These are phyloP conservation scores for Cydia splendana DNA, from an alignment of 1,140 invertebrate genomes.

Conservation along the genomic window DNA sequence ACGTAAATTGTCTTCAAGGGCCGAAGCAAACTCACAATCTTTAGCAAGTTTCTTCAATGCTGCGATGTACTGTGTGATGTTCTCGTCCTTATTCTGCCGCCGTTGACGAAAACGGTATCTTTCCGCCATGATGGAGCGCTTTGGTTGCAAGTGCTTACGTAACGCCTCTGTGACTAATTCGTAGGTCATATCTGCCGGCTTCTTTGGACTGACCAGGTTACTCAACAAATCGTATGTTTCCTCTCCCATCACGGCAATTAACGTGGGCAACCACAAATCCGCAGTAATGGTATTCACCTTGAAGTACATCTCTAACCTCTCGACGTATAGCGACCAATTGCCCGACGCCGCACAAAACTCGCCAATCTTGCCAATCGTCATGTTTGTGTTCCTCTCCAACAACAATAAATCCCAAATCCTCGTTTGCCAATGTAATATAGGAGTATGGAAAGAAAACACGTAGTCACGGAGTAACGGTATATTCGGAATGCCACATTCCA, in stretches of 20 bases:
- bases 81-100: conserved; percentile 8
- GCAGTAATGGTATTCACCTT: neutral
- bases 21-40: conserved; percentile 12
- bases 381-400: neutral
- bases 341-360: neutral
- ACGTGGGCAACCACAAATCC: neutral
- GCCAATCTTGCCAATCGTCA: conserved; percentile 5
- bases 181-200: conserved; percentile 12
- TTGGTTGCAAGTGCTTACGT: neutral
- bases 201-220: neutral
- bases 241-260: conserved; percentile 1
- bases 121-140: conserved; percentile 1
- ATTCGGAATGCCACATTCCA: too few species aligned
- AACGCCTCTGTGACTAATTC: neutral
- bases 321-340: conserved; percentile 3
- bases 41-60: conserved; percentile 26
- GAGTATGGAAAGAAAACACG: too few species aligned
- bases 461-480: too few species aligned
- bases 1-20: conserved; percentile 31
- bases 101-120: neutral
- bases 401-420: neutral
- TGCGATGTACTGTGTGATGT: neutral
- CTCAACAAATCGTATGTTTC: conserved; percentile 4
- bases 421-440: neutral
- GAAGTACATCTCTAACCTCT: conserved; percentile 17